Evolutionary conservation across 2,888 invertebrate species (phyloP), one percentile per base, ranked within the genome.

Genomic region (Cataglyphis altisquamis): DNA sequence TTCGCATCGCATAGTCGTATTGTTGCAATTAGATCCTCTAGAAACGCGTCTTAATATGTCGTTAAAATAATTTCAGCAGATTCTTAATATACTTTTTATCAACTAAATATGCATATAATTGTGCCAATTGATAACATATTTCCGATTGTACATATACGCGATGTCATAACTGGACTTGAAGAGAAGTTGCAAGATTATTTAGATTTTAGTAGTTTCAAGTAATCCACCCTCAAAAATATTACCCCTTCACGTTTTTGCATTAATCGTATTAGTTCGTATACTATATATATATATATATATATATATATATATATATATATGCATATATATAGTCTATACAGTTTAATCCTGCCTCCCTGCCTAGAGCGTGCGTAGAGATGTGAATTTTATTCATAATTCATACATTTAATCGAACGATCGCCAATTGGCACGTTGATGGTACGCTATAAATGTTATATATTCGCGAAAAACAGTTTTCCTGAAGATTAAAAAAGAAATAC

Each of bases 301-400:
- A 60, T 70, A 84, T 72, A 39, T 29, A 55, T 64, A 87, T 21
- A 21, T 21, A 21, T 21, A 21, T 21, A 21, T 21, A 21, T 21
- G 21, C 21, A 21, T 21, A 21, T 21, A 25, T 29, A 45, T 64
- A 87, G 63, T 57, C 25, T 70, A 36, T 36, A n/a, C 41, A 77
- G 75, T 85, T 82, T 82, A 67, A 73, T 77, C 72, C 57, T 70
- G 55, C 77, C 45, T 73, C 80, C 41, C 45, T 57, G 72, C 72
- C 64, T 84, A 45, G 72, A 80, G 25, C 78, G 72, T 70, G 75
- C 78, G 83, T 88, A 82, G 89, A 89, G 89, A 89, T 89, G 89
- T 89, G 89, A 89, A 84, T 87, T 90, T 89, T 64, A 41, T 21
- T 72, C 72, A 60, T 36, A 57, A n/a, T 52, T 52, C 3, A 45